Evolutionary conservation across 1,140 invertebrate genomes (phyloP).

Genomic region (Saccostrea cuccullata): DNA sequence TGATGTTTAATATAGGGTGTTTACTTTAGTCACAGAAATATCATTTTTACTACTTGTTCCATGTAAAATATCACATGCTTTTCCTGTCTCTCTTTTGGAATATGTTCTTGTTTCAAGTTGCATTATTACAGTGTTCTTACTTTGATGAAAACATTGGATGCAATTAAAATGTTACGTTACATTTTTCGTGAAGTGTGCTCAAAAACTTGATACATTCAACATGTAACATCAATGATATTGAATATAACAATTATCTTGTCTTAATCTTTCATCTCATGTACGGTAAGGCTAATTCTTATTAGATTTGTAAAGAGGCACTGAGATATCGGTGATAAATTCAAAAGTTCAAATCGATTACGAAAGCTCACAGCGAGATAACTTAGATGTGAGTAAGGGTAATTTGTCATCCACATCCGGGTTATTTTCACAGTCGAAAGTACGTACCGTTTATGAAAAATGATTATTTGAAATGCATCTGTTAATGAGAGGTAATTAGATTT

Average conservation of each 20-base stretch:
- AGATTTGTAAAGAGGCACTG: background rate
- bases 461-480: background rate
- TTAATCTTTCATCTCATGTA: background rate
- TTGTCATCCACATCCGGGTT: too few relatives aligned
- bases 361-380: background rate
- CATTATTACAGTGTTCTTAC: background rate
- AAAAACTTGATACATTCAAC: slow-evolving; percentile 23
- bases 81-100: background rate
- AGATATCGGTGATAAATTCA: background rate
- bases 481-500: background rate
- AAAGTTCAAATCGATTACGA: background rate
- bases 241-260: background rate
- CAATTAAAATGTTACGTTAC: slow-evolving; percentile 29
- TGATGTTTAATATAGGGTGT: too few relatives aligned
- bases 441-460: background rate
- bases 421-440: too few relatives aligned
- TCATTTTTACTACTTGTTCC: background rate
- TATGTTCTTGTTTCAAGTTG: background rate
- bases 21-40: too few relatives aligned
- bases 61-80: background rate
- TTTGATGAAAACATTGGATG: background rate
- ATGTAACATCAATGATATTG: background rate
- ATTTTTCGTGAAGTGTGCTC: background rate
- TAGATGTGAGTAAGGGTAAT: background rate
- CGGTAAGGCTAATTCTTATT: background rate